phyloP scores from a whole-genome alignment of 2,797 vertebrate species.

The Spheniscus humboldti region DNA sequence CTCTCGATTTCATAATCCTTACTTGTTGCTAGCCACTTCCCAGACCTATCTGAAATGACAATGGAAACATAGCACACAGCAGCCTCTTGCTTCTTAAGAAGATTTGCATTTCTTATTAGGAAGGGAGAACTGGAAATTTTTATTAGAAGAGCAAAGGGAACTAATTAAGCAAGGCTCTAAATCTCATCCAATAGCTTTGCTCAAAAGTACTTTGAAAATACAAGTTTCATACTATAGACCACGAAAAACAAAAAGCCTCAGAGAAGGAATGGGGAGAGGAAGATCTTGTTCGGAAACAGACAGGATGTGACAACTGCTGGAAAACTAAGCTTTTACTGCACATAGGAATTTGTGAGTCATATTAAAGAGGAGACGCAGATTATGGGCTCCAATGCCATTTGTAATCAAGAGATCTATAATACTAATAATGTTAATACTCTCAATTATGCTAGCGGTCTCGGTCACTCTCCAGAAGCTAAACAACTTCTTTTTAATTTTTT shows the following conservation, averaged over 20 bases:
- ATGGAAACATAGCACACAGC: neutral
- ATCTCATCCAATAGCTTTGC: neutral
- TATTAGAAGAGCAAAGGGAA: neutral
- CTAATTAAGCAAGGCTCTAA: neutral
- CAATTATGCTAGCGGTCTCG: neutral
- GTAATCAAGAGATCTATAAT: neutral
- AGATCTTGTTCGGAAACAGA: neutral
- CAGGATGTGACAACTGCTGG: neutral
- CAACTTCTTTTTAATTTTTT: neutral
- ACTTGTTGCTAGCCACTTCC: neutral
- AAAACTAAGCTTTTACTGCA: neutral
- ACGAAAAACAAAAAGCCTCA: neutral
- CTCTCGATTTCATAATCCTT: neutral
- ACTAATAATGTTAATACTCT: neutral
- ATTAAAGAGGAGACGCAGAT: neutral
- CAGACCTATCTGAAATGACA: neutral
- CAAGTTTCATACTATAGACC: neutral
- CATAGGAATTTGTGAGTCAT: slow-evolving; percentile 24
- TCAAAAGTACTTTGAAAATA: neutral
- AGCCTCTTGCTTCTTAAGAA: neutral
- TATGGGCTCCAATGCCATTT: neutral
- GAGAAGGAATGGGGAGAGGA: neutral
- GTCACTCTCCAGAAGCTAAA: neutral
- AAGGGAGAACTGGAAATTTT: neutral
- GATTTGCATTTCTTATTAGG: slow-evolving; percentile 23